Evolutionary conservation across 2,113 vertebrate genomes (phyloP), one percentile per base, ranked within the genome.

Genomic region (Junco hyemalis): DNA sequence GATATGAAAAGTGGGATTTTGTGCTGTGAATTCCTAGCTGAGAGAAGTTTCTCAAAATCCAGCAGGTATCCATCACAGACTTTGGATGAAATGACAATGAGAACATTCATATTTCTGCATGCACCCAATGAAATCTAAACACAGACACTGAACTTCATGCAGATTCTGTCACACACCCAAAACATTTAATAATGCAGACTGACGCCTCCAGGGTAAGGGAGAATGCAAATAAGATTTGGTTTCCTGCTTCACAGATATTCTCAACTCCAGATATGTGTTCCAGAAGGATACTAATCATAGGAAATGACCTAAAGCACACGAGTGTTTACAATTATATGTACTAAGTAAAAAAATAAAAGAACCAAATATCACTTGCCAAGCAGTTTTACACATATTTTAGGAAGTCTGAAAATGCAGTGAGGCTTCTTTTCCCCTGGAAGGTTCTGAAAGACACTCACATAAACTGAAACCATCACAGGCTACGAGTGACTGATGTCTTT

Each of bases 191-290:
- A 93, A 90, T 1, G 6, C 50, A 82, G 78, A 35, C 77, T 76
- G 66, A 81, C 78, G 77, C 66, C 96, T 91, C 95, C 70, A 81
- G 91, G 76, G 72, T 13, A 96, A 69, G 70, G 78, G 73, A 81
- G 59, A 93, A 92, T 28, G 66, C 63, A 89, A 89, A 33, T 40
- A 54, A 61, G 65, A 47, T 63, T 80, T 28, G 38, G 72, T 73
- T 97, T 93, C 89, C 87, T 92, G 54, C 82, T 92, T 93, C 80
- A 74, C 89, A 93, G 80, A 91, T 90, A 74, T 56, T 95, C 94
- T 81, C 69, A 84, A 36, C 79, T 93, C 61, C 21, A 85, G 70
- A n/a, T 90, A 95, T 86, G 77, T 89, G 63, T 93, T 96, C 92
- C 96, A 94, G 93, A 92, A 95, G 59, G 87, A 92, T 38, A 71